These are phyloP conservation scores for Procambarus clarkii DNA, from an alignment of 1,140 invertebrate genomes.

Conservation along the genomic window DNA sequence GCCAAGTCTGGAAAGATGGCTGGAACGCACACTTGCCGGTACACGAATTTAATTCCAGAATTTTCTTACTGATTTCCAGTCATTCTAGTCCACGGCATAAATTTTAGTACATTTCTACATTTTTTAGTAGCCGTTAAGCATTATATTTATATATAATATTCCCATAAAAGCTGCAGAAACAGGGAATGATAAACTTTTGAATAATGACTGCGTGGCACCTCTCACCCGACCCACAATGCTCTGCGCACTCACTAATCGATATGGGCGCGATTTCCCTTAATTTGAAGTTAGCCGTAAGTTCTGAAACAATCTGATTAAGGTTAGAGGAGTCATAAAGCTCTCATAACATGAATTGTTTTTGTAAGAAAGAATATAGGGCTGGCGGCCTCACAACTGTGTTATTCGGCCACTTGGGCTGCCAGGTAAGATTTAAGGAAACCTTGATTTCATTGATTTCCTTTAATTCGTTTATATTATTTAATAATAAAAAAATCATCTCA, in stretches of 20 bases:
- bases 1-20: conserved; percentile 70
- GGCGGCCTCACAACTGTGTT: background rate
- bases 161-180: conserved; percentile 13
- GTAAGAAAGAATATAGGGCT: background rate
- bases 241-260: conserved; percentile 64
- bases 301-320: conserved; percentile 67
- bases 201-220: conserved; percentile 52
- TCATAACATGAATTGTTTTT: conserved; percentile 11
- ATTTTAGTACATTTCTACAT: background rate
- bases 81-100: background rate
- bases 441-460: background rate
- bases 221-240: conserved; percentile 34
- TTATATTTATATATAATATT: background rate
- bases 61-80: conserved; percentile 10
- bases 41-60: conserved; percentile 10
- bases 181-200: conserved; percentile 56
- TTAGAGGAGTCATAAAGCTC: conserved; percentile 16
- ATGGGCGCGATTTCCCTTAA: conserved; percentile 68
- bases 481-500: background rate
- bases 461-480: background rate
- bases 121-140: background rate
- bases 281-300: conserved; percentile 65
- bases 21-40: conserved; percentile 46
- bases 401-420: no score
- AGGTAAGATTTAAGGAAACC: background rate